Percentiles rank a stretch among this genome's conserved stretches.
Conservation (phyloP, 2,113 vertebrate species). For the Tupaia chinensis region DNA sequence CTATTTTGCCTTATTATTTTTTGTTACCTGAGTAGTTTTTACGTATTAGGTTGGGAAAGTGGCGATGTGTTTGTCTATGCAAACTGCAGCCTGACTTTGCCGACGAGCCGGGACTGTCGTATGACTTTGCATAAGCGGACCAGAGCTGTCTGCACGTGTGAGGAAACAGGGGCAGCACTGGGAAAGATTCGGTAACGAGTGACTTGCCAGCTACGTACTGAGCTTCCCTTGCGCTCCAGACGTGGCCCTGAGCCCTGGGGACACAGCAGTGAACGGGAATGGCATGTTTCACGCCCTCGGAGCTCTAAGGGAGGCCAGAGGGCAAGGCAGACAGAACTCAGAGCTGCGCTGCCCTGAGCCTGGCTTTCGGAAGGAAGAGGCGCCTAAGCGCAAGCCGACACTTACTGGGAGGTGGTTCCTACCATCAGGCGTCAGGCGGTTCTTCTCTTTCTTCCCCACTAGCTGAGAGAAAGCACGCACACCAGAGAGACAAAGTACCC, state of each 20-base stretch:
- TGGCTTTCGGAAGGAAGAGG: background rate
- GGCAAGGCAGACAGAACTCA: background rate
- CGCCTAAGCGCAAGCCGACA: background rate
- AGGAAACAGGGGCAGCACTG: background rate
- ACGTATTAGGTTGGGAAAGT: background rate
- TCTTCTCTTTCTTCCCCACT: too few species aligned
- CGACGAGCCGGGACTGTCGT: too few species aligned
- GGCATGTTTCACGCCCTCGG: too few species aligned
- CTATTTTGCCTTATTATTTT: background rate
- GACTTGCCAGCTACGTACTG: background rate
- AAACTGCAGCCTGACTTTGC: too few species aligned
- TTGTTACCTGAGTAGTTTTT: constrained; percentile 12
- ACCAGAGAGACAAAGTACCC: too few species aligned
- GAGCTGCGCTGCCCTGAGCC: background rate
- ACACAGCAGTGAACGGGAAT: background rate
- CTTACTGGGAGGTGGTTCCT: background rate
- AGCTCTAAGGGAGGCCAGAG: background rate
- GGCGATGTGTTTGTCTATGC: too few species aligned
- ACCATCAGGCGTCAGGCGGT: too few species aligned
- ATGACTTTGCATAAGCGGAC: too few species aligned
- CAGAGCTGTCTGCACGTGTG: too few species aligned
- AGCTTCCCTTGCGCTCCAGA: background rate
- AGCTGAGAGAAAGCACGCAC: too few species aligned
- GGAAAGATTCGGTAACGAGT: background rate
- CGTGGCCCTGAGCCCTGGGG: background rate